These are phyloP conservation scores for Pseudorhombus dupliciocellatus DNA, from an alignment of 2,113 vertebrate species.

Conservation along the genomic window DNA sequence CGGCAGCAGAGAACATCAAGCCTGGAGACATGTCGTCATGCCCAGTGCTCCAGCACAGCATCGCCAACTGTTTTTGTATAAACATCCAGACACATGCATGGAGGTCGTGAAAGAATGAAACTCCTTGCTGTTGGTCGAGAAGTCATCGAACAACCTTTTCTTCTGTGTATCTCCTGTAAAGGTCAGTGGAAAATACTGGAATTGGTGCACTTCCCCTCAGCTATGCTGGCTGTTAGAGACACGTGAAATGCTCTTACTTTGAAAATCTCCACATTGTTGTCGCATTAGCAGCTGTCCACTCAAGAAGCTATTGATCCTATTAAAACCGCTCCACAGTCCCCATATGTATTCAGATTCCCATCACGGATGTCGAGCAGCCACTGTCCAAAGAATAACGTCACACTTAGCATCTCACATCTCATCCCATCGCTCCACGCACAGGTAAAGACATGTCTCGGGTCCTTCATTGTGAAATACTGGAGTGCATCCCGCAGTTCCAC, in stretches of 20 bases:
- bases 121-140: slow-evolving; percentile 33
- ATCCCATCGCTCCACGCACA: slow-evolving; percentile 13
- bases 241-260: slow-evolving; percentile 1
- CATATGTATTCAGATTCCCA: neutral
- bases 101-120: slow-evolving; percentile 60
- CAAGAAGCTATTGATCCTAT: neutral
- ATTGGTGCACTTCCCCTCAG: neutral
- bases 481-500: slow-evolving; percentile 25
- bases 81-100: slow-evolving; percentile 77
- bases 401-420: slow-evolving; percentile 5
- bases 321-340: neutral
- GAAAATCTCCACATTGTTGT: neutral
- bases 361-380: neutral
- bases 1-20: slow-evolving; percentile 68
- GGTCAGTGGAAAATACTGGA: slow-evolving; percentile 44
- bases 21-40: slow-evolving; percentile 76
- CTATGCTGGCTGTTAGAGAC: neutral
- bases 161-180: slow-evolving; percentile 31
- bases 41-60: slow-evolving; percentile 54
- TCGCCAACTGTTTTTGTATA: slow-evolving; percentile 78
- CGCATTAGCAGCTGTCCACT: neutral
- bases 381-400: slow-evolving; percentile 18
- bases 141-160: slow-evolving; percentile 51
- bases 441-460: slow-evolving; percentile 11
- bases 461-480: slow-evolving; percentile 21